A percentile compares a stretch with the other conserved stretches of the same genome.
phyloP scores from a whole-genome alignment of 1,140 invertebrate species.

The Periplaneta americana region DNA sequence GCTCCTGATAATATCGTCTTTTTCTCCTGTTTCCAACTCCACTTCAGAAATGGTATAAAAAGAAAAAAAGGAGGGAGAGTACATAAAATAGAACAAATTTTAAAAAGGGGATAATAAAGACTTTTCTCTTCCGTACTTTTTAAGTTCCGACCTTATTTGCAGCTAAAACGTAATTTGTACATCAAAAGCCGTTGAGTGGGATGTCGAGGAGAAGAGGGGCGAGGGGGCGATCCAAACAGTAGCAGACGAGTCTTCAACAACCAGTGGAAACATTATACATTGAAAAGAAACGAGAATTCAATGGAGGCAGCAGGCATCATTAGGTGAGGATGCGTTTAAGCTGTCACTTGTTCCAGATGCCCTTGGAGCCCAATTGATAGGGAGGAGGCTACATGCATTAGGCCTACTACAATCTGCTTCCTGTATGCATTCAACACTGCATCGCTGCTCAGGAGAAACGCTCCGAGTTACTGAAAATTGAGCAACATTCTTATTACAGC shows the following conservation, averaged over 20 bases:
- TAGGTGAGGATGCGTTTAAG: background rate
- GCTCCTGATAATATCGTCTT: background rate
- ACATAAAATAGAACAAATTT: background rate
- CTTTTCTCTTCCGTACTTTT: background rate
- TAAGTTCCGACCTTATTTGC: background rate
- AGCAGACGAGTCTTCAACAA: background rate
- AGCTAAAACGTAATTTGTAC: background rate
- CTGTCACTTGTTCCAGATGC: background rate
- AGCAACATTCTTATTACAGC: no score
- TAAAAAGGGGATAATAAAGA: background rate
- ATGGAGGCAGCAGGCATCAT: background rate
- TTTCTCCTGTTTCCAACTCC: background rate
- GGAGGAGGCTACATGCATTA: background rate
- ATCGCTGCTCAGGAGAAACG: no score
- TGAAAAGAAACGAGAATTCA: background rate
- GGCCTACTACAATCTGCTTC: background rate
- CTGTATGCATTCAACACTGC: background rate
- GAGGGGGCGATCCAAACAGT: background rate
- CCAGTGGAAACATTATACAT: background rate
- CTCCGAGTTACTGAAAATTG: no score
- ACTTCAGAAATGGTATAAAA: background rate
- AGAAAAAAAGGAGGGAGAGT: background rate
- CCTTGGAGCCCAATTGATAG: background rate
- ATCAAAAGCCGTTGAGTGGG: background rate
- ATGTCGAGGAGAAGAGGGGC: background rate